phyloP scores from a whole-genome alignment of 2,113 vertebrate species.

The Astur gentilis region DNA sequence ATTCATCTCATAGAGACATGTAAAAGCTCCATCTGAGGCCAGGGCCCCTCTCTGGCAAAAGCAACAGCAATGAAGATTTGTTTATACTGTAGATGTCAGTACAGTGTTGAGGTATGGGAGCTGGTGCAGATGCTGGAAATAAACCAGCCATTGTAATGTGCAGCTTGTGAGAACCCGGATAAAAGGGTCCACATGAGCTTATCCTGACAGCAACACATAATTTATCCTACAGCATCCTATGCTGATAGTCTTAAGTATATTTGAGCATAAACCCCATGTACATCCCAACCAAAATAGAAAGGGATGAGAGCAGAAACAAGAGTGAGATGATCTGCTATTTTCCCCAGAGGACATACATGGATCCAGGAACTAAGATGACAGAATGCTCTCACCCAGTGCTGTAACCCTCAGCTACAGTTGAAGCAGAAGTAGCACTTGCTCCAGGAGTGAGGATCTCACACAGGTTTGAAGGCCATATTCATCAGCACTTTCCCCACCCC shows the following conservation, averaged over 20 bases:
- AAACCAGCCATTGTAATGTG: neutral
- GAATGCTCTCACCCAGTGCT: neutral
- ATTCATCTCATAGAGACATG: neutral
- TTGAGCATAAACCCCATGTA: neutral
- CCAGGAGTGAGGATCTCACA: neutral
- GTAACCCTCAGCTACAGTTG: rapidly evolving
- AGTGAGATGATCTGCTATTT: neutral
- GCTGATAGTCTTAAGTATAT: neutral
- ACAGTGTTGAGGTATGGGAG: neutral
- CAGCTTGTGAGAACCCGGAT: neutral
- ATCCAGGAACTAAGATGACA: neutral
- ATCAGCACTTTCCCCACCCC: too few species aligned
- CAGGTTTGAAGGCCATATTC: neutral
- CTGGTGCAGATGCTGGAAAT: neutral
- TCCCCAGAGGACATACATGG: neutral
- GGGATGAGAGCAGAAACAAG: neutral
- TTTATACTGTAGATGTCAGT: neutral
- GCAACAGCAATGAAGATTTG: neutral
- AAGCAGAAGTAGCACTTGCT: neutral
- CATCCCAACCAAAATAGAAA: neutral
- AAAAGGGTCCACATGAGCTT: neutral
- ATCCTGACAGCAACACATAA: neutral
- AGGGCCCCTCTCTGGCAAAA: neutral
- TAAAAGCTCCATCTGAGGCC: neutral
- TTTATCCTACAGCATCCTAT: neutral